A percentile compares a stretch with the other conserved stretches of the same genome.
These are phyloP conservation scores for Aspidoscelis tigris DNA, from an alignment of 2,113 vertebrate genomes.

Conservation along the genomic window DNA sequence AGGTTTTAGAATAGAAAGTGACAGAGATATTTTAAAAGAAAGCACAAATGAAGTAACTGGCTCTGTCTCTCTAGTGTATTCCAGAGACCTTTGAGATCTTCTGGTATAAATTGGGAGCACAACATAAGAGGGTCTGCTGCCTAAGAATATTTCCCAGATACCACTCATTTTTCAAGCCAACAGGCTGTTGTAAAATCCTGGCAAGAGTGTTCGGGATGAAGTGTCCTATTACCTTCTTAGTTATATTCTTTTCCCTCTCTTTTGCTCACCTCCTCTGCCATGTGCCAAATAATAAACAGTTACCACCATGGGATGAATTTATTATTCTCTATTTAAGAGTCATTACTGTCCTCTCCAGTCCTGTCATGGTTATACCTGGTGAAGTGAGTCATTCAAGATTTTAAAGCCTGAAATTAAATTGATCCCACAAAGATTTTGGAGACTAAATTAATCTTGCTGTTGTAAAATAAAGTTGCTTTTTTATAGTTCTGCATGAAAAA, in stretches of 20 bases:
- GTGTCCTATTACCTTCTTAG: neutral
- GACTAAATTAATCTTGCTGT: neutral
- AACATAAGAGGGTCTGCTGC: neutral
- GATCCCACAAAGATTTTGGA: neutral
- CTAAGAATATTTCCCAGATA: neutral
- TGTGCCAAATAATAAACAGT: neutral
- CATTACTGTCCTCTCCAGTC: neutral
- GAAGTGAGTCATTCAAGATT: neutral
- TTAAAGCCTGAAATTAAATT: neutral
- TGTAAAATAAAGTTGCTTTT: slow-evolving; percentile 24
- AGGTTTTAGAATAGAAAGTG: neutral
- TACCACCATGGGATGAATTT: neutral
- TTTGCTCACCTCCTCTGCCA: neutral
- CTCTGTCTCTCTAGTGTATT: neutral
- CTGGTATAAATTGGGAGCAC: neutral
- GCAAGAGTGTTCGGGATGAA: too few relatives aligned
- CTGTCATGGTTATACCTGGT: neutral
- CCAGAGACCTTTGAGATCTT: neutral
- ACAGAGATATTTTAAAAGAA: neutral
- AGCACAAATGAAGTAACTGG: neutral
- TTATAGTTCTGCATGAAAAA: slow-evolving; percentile 36
- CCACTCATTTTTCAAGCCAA: neutral
- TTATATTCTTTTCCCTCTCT: neutral
- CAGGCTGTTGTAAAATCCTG: neutral
- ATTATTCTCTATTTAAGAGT: neutral